Conservation (phyloP, 2,113 vertebrate genomes). For the Mesitornis unicolor region DNA sequence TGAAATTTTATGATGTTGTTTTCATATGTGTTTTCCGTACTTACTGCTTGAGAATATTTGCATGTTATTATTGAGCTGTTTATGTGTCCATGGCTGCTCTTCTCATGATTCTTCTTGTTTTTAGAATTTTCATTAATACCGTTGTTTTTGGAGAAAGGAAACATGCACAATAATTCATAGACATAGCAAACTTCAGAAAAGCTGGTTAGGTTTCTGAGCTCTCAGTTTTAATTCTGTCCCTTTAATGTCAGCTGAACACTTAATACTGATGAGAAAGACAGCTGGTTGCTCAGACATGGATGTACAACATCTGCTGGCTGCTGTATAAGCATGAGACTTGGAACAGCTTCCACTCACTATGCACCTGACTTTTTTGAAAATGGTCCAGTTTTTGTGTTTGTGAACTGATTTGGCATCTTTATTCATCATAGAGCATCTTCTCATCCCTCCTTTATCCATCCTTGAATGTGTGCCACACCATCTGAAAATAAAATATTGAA, state of each 20-base stretch:
- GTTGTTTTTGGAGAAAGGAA: not conserved
- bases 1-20: not conserved
- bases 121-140: not conserved
- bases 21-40: not conserved
- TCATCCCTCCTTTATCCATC: not conserved
- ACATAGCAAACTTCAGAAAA: not conserved
- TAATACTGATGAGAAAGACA: constrained; percentile 26
- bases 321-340: constrained; percentile 14
- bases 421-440: not conserved
- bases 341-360: constrained; percentile 24
- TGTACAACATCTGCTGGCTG: constrained; percentile 42
- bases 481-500: constrained; percentile 7
- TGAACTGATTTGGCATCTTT: constrained; percentile 26
- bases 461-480: constrained; percentile 15
- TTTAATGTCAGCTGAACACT: constrained; percentile 24
- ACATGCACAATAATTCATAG: not conserved
- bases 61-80: not conserved
- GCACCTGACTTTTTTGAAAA: constrained; percentile 61
- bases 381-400: constrained; percentile 36
- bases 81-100: not conserved
- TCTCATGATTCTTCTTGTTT: not conserved
- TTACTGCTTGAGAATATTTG: not conserved
- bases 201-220: not conserved
- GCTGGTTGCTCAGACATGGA: constrained; percentile 34
- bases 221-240: not conserved